phyloP scores from a whole-genome alignment of 1,140 invertebrate species.

The Coptotermes formosanus region DNA sequence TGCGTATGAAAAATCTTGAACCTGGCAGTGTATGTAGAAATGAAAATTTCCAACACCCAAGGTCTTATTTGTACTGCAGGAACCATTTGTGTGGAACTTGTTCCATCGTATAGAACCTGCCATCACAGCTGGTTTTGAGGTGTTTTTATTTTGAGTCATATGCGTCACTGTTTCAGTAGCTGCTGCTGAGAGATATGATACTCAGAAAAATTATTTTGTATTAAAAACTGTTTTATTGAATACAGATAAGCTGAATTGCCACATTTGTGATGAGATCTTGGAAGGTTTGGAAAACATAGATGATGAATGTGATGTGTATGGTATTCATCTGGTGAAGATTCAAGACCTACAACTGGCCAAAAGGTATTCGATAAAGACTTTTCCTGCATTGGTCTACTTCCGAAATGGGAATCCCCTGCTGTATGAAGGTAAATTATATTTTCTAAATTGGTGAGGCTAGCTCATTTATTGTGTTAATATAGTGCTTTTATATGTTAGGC shows the following conservation, averaged over 20 bases:
- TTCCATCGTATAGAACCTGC: too few relatives aligned
- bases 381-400: conserved; percentile 90
- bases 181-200: too few relatives aligned
- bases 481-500: too few relatives aligned
- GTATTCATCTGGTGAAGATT: conserved; percentile 93
- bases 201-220: not conserved
- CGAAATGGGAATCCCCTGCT: conserved; percentile 90
- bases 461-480: too few relatives aligned
- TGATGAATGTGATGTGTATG: conserved; percentile 90
- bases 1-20: too few relatives aligned
- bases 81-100: too few relatives aligned
- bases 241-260: conserved; percentile 86
- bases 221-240: conserved; percentile 39
- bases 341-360: conserved; percentile 88
- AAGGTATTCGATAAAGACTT: conserved; percentile 92
- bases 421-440: conserved; percentile 66
- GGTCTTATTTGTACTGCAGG: too few relatives aligned
- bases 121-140: not conserved
- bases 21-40: too few relatives aligned
- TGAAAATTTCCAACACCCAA: too few relatives aligned
- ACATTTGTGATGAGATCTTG: conserved; percentile 89
- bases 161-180: too few relatives aligned
- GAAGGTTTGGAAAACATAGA: conserved; percentile 88
- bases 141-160: too few relatives aligned
- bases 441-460: not conserved